Percentiles rank a stretch among this genome's conserved stretches.
Conservation (phyloP, 1,140 invertebrate genomes). For the Drosophila parvula region DNA sequence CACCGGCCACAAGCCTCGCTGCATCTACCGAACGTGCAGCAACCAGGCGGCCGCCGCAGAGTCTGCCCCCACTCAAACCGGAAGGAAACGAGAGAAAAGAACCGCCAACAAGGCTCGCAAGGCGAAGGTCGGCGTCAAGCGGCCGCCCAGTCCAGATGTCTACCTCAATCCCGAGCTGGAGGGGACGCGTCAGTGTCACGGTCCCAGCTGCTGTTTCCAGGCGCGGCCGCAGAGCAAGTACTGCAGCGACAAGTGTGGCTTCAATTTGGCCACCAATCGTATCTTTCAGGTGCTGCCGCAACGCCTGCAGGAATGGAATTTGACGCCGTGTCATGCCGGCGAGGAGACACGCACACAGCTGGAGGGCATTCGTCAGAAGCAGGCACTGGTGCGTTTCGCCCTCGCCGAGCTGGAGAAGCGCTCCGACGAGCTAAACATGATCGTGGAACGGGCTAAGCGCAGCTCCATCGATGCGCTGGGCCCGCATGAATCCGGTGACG, state of each 20-base stretch:
- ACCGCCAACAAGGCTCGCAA: conserved; percentile 58
- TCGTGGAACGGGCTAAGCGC: conserved; percentile 91
- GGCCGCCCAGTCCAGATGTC: conserved; percentile 86
- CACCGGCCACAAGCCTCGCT: conserved; percentile 90
- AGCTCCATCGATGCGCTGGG: conserved; percentile 87
- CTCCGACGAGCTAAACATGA: conserved; percentile 91
- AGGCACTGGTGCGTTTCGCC: conserved; percentile 90
- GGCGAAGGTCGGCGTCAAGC: conserved; percentile 79
- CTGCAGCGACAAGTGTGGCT: conserved; percentile 96
- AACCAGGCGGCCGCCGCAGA: conserved; percentile 29
- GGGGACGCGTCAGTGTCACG: conserved; percentile 92
- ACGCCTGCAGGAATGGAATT: conserved; percentile 96
- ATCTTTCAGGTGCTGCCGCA: conserved; percentile 94
- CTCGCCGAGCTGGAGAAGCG: conserved; percentile 91
- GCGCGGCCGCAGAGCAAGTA: conserved; percentile 95
- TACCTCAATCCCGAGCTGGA: conserved; percentile 84
- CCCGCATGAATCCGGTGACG: conserved; percentile 85
- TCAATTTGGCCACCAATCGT: conserved; percentile 93
- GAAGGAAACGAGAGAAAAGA: conserved; percentile 65
- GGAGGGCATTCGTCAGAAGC: conserved; percentile 92
- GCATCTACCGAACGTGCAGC: conserved; percentile 86
- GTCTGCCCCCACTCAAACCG: background rate
- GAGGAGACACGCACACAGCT: conserved; percentile 93
- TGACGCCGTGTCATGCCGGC: conserved; percentile 94
- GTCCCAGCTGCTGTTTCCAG: conserved; percentile 92